A percentile compares a stretch with the other conserved stretches of the same genome.
Evolutionary conservation across 2,888 invertebrate species (phyloP).

Genomic region (Pecten maximus): DNA sequence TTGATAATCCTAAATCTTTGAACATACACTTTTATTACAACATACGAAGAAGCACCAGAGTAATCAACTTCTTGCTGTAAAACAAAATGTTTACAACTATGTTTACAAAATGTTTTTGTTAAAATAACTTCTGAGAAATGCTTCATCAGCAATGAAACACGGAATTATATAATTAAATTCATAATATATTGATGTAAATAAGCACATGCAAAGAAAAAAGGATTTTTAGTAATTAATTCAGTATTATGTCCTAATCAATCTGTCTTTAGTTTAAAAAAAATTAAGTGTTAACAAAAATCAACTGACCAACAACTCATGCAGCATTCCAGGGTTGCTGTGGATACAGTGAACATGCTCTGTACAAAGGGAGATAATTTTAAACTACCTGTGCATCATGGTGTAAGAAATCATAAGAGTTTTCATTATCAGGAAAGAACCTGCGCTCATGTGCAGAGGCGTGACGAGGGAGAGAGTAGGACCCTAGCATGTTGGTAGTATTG

Average conservation of each 20-base stretch:
- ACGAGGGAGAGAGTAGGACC: constrained; percentile 48
- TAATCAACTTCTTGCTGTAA: not conserved
- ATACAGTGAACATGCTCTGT: constrained; percentile 37
- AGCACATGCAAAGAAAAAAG: not conserved
- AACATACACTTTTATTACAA: too few species aligned
- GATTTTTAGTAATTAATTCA: not conserved
- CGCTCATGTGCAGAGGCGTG: constrained; percentile 44
- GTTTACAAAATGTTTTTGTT: not conserved
- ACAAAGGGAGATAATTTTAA: constrained; percentile 39
- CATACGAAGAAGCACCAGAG: not conserved
- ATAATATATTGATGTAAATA: not conserved
- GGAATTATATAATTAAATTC: too few species aligned
- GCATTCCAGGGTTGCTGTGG: constrained; percentile 26
- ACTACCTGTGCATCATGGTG: constrained; percentile 48
- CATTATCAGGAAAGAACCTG: constrained; percentile 43
- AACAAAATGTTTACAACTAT: not conserved
- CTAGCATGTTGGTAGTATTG: constrained; percentile 35
- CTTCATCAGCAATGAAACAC: too few species aligned
- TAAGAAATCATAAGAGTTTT: constrained; percentile 47
- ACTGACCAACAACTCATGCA: constrained; percentile 15
- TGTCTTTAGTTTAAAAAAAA: not conserved
- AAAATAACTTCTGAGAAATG: not conserved
- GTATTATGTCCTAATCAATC: not conserved
- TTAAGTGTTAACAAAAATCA: not conserved
- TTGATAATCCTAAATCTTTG: too few species aligned